A percentile compares a stretch with the other conserved stretches of the same genome.
phyloP scores from a whole-genome alignment of 1,140 invertebrate genomes.

The Sitobion miscanthi region DNA sequence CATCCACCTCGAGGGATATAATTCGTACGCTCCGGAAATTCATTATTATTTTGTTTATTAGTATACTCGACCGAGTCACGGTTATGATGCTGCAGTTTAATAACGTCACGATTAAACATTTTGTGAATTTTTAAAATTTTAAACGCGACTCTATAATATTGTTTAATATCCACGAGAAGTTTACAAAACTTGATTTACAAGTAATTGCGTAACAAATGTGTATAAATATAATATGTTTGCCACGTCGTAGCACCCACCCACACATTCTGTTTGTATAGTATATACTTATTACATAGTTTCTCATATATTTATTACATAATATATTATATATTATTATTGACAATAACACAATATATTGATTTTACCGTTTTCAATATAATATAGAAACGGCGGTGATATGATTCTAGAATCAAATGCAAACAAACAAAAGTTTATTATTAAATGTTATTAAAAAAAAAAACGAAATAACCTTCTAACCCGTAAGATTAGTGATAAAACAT shows the following conservation, averaged over 20 bases:
- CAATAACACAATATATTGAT: neutral
- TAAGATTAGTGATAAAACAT: neutral
- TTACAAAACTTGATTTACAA: neutral
- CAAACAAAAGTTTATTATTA: neutral
- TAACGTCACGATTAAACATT: neutral
- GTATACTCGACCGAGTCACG: neutral
- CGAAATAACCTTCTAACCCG: neutral
- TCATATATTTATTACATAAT: neutral
- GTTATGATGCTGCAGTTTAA: neutral
- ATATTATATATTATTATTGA: neutral
- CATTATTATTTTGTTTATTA: neutral
- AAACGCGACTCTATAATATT: neutral
- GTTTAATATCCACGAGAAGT: neutral
- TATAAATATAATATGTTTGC: too few relatives aligned
- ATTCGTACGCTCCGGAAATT: neutral
- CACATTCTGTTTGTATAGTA: neutral
- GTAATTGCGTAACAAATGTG: neutral
- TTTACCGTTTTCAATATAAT: constrained; percentile 8
- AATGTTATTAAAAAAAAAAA: neutral
- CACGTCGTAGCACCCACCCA: neutral
- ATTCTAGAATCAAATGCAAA: neutral
- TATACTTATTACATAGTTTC: neutral
- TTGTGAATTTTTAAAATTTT: neutral
- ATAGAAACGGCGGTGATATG: neutral
- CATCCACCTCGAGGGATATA: neutral